Base-by-base conservation (phyloP, 1,140 invertebrate genomes). In the Drosophila erecta region DNA sequence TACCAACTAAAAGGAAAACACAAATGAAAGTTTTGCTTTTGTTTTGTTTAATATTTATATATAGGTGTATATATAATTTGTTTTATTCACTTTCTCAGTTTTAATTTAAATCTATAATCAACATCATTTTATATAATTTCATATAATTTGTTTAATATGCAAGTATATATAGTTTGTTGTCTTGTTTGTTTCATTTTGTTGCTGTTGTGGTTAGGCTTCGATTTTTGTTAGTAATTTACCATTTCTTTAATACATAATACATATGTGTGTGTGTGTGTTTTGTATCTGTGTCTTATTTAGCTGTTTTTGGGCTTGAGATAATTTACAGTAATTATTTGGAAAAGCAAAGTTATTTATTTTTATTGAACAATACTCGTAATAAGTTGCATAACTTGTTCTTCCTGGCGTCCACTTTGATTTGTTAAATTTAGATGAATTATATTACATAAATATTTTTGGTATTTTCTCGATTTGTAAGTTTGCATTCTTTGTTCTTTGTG, bases 101-200 rank as follows among this genome's bases (percentile, higher is more conserved):
- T 75, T 76, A 75, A 75, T 75, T 90, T 85, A 90, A 90, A 90
- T 90, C 76, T 90, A 90, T 86, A 90, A 90, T 85, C 86, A 90
- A 90, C 81, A 90, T 86, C 84, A 74, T 89, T 77, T 89, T 74
- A 81, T 86, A 87, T 90, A 78, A 81, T 87, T 75, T 90, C 55
- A 80, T 87, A 81, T 90, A 87, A 83, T 72, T 65, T 71, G 65
- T 86, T 81, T 72, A 87, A 90, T 90, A 87, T 83, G 76, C 76
- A 87, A 89, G 83, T 86, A 78, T 85, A 72, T 84, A 80, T 89
- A 89, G 76, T 80, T 90, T 80, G 67, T 67, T 72, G 79, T 81
- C 46, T 71, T 67, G 71, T 79, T 85, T 81, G 44, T 86, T 84
- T 79, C 46, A 58, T 71, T 59, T 83, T 62, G 57, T 89, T 67